Base-by-base conservation (phyloP, 1,140 invertebrate genomes). In the Coptotermes formosanus region DNA sequence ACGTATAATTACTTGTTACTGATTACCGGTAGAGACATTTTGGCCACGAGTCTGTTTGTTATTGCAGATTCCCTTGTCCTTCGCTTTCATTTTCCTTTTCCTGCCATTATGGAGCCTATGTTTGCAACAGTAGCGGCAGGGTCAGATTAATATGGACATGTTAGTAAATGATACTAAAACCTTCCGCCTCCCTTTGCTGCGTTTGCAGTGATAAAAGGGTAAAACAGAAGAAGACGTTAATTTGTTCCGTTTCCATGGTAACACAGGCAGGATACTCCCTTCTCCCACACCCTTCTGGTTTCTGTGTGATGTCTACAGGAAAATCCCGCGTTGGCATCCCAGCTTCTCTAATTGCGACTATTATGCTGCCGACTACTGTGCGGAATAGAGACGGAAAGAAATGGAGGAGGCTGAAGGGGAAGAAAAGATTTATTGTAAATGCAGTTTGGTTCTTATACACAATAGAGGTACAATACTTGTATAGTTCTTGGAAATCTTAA, bases 211-310 rank as follows among this genome's bases (percentile, higher is more conserved):
- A 75, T 75, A 75, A 75, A 75, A 75, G 64, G 64, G 64, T n/a
- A 43, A 44, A 52, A 52, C 82, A 52, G 82, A 83, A 52, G 69
- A 32, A 81, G 85, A 64, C 85, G 85, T 85, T 85, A 85, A 85
- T 85, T 85, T 85, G 52, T 85, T 85, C 55, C 85, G 85, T 85
- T 43, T 85, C 85, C 85, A 69, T 85, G 85, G 64, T 64, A 64
- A 85, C 85, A 45, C 14, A 85, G 64, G 64, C 64, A 30, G 64
- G 59, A 6, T 64, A 81, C 52, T 55, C 25, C 85, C 85, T 85
- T 48, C 45, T 32, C 32, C n/a, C 82, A 25, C n/a, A 75, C 64
- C 25, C 64, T 30, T 75, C 64, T 75, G 64, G 64, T 75, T 75
- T 75, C 25, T 75, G n/a, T 75, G 64, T 75, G 48, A 83, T 45